A percentile compares a stretch with the other conserved stretches of the same genome.
These are phyloP conservation scores for Trypoxylon attenuatum DNA, from an alignment of 2,888 invertebrate species.

Conservation along the genomic window DNA sequence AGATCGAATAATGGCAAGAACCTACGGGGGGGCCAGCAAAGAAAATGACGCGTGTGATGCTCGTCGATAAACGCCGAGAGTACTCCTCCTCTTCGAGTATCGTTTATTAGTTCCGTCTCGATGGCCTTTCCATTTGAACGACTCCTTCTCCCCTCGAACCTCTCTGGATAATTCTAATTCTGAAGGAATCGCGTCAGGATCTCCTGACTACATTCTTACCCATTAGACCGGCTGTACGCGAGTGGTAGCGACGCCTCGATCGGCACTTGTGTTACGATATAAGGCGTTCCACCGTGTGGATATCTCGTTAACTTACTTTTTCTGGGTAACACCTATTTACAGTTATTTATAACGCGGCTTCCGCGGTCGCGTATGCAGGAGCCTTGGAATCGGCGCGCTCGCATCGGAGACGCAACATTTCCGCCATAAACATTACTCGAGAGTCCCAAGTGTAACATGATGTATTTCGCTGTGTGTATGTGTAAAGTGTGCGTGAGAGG, in stretches of 20 bases:
- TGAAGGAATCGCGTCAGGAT: background rate
- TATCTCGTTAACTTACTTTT: conserved; percentile 17
- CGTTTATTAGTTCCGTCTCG: conserved; percentile 34
- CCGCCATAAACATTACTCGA: conserved; percentile 55
- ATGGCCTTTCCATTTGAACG: conserved; percentile 18
- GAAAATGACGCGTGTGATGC: conserved; percentile 36
- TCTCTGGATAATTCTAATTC: no score
- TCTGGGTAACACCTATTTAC: conserved; percentile 40
- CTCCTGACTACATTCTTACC: background rate
- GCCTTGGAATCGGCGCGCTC: conserved; percentile 11
- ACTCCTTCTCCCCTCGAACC: background rate
- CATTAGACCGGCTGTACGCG: background rate
- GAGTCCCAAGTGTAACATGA: conserved; percentile 48
- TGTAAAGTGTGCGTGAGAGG: background rate
- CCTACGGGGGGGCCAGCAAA: conserved; percentile 46
- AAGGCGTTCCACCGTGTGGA: conserved; percentile 16
- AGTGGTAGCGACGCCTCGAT: background rate
- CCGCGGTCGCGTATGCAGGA: background rate
- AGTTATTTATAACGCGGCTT: conserved; percentile 38
- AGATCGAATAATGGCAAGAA: conserved; percentile 65
- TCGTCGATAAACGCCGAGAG: conserved; percentile 42
- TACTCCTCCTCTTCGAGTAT: conserved; percentile 38
- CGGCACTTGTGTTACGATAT: conserved; percentile 20
- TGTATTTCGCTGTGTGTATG: conserved; percentile 20
- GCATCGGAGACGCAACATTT: conserved; percentile 49